These are phyloP conservation scores for Chondrosia reniformis DNA, from an alignment of 37 sponge, comb jelly and placozoan species.

Conservation along the genomic window DNA sequence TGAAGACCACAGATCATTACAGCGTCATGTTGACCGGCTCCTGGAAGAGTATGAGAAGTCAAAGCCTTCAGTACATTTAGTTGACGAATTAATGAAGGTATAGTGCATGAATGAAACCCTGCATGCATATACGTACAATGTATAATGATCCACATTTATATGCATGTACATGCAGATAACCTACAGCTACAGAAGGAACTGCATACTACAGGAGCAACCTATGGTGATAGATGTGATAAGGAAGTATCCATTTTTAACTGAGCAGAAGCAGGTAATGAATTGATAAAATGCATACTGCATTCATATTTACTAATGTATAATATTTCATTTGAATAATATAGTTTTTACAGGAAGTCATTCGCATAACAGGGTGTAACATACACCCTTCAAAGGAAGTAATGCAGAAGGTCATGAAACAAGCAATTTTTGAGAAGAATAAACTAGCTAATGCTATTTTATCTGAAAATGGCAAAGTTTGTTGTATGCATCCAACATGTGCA, in stretches of 20 bases:
- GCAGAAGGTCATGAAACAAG: not conserved
- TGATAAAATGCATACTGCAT: not conserved
- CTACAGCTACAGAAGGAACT: not conserved
- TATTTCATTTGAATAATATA: not conserved
- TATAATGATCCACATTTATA: too few species aligned
- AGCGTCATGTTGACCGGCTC: too few species aligned
- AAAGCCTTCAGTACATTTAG: not conserved
- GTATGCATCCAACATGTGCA: not conserved
- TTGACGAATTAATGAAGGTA: too few species aligned
- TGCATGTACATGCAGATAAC: not conserved
- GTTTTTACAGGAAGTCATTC: not conserved
- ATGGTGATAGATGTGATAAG: not conserved
- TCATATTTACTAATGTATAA: not conserved
- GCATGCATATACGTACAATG: too few species aligned
- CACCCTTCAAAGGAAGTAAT: not conserved
- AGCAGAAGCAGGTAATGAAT: not conserved
- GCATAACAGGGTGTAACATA: not conserved
- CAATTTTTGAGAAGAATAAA: not conserved
- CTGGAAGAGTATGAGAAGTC: not conserved
- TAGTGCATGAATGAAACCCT: too few species aligned
- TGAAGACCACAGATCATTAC: too few species aligned
- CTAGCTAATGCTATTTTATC: too few species aligned
- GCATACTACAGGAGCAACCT: not conserved
- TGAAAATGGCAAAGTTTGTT: too few species aligned
- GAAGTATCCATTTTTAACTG: not conserved